These are phyloP conservation scores for Metridium senile DNA, from an alignment of 92 coral and sea anemone species.

Conservation along the genomic window DNA sequence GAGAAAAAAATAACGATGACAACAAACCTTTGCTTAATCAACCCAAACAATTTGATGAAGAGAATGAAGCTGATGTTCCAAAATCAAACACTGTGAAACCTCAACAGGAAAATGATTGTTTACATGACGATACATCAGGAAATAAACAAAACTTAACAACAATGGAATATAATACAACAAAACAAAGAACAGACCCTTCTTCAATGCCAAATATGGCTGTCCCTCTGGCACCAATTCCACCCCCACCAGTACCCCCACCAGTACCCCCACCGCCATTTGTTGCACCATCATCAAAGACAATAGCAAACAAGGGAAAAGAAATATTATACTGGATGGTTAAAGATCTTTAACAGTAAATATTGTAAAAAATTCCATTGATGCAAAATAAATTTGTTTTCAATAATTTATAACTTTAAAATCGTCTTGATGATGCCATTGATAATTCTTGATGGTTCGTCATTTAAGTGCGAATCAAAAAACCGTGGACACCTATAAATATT, in stretches of 20 bases:
- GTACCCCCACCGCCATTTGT: slow-evolving; percentile 48
- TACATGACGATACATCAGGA: not conserved
- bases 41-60: not conserved
- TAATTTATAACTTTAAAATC: too few species aligned
- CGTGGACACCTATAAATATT: too few species aligned
- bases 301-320: slow-evolving; percentile 12
- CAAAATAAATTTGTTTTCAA: too few species aligned
- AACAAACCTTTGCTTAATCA: not conserved
- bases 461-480: too few species aligned
- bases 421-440: too few species aligned
- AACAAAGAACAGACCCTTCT: slow-evolving; percentile 1
- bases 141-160: not conserved
- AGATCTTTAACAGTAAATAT: slow-evolving; percentile 41
- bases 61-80: not conserved
- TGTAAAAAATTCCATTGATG: too few species aligned
- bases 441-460: too few species aligned
- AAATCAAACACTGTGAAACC: not conserved
- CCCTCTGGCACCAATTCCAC: slow-evolving; percentile 10
- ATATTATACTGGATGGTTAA: slow-evolving; percentile 72
- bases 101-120: not conserved
- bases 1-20: slow-evolving; percentile 21
- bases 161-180: not conserved
- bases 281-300: not conserved
- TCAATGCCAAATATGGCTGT: not conserved
- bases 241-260: slow-evolving; percentile 62